These are phyloP conservation scores for Oryzaephilus surinamensis DNA, from an alignment of 1,140 invertebrate species.

Conservation along the genomic window DNA sequence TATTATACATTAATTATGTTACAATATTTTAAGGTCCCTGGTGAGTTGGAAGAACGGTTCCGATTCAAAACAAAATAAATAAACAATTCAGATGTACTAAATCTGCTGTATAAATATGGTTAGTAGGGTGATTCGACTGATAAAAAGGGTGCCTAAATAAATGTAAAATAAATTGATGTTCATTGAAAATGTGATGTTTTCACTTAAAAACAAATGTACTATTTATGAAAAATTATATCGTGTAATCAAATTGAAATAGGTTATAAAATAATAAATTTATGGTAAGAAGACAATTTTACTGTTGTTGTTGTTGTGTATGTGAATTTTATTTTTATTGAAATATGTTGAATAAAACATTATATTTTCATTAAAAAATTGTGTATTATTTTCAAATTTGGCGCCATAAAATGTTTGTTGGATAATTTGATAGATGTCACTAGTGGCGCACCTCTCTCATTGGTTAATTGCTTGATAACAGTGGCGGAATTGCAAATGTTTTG, in stretches of 20 bases:
- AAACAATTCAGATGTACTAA: slow-evolving; percentile 14
- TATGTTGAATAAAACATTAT: too few species aligned
- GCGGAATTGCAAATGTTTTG: slow-evolving; percentile 25
- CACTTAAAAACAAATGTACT: too few species aligned
- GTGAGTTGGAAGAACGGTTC: slow-evolving; percentile 31
- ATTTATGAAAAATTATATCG: too few species aligned
- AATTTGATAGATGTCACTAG: neutral
- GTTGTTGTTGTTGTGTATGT: too few species aligned
- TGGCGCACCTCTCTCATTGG: slow-evolving; percentile 16
- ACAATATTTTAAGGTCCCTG: slow-evolving; percentile 30
- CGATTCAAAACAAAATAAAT: slow-evolving; percentile 16
- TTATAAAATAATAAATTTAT: too few species aligned
- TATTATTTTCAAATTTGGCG: slow-evolving; percentile 5
- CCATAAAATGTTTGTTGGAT: neutral
- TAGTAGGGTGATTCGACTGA: too few species aligned
- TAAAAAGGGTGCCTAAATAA: slow-evolving; percentile 22
- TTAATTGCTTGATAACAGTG: slow-evolving; percentile 22
- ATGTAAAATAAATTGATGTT: slow-evolving; percentile 9
- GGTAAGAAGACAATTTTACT: too few species aligned
- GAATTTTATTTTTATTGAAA: too few species aligned
- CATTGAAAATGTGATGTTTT: slow-evolving; percentile 13
- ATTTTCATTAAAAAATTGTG: neutral
- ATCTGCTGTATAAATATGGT: too few species aligned
- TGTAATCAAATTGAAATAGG: too few species aligned
- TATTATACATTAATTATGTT: too few species aligned